A percentile compares a stretch with the other conserved stretches of the same genome.
Evolutionary conservation across 2,113 vertebrate genomes (phyloP).

Genomic region (Thalassoma bifasciatum): DNA sequence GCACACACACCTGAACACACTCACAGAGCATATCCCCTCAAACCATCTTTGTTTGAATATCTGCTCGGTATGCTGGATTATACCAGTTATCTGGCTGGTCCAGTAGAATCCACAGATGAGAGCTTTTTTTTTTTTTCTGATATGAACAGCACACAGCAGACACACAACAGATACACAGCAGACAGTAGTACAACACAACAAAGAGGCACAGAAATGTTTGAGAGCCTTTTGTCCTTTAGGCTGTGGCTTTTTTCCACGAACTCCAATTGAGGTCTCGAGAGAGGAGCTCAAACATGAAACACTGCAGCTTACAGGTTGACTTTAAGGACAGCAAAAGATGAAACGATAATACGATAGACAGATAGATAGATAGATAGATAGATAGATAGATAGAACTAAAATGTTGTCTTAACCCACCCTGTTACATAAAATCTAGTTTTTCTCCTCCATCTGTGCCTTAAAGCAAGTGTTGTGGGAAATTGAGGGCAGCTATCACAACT

Average conservation of each 20-base stretch:
- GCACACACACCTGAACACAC: constrained; percentile 29
- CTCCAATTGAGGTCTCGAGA: constrained; percentile 57
- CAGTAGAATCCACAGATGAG: constrained; percentile 27
- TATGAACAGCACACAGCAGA: not conserved
- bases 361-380: constrained; percentile 13
- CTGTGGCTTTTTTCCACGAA: constrained; percentile 44
- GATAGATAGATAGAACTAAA: constrained; percentile 26
- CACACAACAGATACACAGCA: constrained; percentile 5
- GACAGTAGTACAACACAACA: constrained; percentile 3
- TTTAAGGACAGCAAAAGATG: constrained; percentile 16
- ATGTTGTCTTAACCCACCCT: constrained; percentile 25
- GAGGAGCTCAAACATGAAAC: constrained; percentile 43
- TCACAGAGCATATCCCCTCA: constrained; percentile 13
- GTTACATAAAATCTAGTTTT: constrained; percentile 37
- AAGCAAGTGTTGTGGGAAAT: constrained; percentile 16
- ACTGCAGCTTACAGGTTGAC: constrained; percentile 32
- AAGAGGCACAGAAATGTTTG: constrained; percentile 38
- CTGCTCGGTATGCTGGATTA: constrained; percentile 13
- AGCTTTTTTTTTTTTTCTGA: not conserved
- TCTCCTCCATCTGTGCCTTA: constrained; percentile 17
- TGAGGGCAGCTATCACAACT: constrained; percentile 22
- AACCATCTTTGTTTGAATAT: constrained; percentile 34
- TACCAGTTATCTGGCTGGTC: constrained; percentile 38
- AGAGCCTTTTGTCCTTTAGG: constrained; percentile 70
- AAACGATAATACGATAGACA: constrained; percentile 7